Evolutionary conservation across 2,113 vertebrate species (phyloP).

Genomic region (Monarcha castaneiventris): DNA sequence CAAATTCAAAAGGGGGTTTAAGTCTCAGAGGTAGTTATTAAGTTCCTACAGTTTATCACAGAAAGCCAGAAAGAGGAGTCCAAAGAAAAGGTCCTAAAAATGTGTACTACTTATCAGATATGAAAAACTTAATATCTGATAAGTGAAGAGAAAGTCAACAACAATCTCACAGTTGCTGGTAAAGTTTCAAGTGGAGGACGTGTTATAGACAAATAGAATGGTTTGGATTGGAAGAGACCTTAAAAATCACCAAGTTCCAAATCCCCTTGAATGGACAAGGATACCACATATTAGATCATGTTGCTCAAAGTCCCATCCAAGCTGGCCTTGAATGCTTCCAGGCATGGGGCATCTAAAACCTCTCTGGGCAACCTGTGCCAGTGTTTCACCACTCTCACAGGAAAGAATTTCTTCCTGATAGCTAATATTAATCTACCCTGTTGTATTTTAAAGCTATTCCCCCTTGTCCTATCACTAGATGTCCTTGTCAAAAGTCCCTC

Average conservation of each 20-base stretch:
- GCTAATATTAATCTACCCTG: not conserved
- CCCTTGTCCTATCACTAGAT: not conserved
- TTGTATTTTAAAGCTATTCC: not conserved
- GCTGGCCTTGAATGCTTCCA: rapidly evolving
- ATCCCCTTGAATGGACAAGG: rapidly evolving
- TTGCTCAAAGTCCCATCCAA: not conserved
- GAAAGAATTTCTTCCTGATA: not conserved
- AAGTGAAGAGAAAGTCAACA: not conserved
- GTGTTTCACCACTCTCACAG: too few species aligned
- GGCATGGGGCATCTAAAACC: not conserved
- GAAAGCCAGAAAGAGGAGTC: not conserved
- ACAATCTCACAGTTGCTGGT: not conserved
- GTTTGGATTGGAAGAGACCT: not conserved
- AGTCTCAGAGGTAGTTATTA: not conserved
- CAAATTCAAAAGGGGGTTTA: not conserved
- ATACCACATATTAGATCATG: not conserved
- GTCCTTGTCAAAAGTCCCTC: not conserved
- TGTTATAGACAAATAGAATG: not conserved
- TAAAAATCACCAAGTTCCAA: not conserved
- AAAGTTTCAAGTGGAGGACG: not conserved
- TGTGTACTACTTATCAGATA: not conserved
- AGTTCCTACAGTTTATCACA: not conserved
- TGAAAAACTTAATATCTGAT: not conserved
- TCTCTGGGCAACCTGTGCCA: not conserved
- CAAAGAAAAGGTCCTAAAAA: not conserved